Base-by-base conservation (phyloP, 2,797 vertebrate species). In the Sebastolobus altivelis region DNA sequence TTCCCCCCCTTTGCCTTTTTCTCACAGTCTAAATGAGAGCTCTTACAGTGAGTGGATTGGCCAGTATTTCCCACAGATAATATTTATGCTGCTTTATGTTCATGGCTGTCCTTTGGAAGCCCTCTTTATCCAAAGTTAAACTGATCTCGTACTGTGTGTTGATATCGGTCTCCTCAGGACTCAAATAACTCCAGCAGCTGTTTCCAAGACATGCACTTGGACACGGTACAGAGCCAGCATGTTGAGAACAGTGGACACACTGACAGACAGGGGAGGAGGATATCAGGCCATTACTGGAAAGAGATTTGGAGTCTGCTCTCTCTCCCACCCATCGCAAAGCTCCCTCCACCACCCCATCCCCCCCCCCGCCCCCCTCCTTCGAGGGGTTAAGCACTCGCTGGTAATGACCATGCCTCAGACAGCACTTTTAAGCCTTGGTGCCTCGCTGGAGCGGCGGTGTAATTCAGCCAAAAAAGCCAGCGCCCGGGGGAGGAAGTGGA, bases 401-500 rank as follows among this genome's bases (percentile, higher is more conserved):
- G 87, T 95, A 93, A 95, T 94, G 92, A 92, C 92, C 85, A 69
- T 87, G 87, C 88, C 87, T 91, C 91, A 92, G 90, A 92, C 91
- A 90, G 88, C 88, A 92, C 91, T 93, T 94, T 92, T 91, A 90
- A 89, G 91, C 88, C 86, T 80, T 37, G 79, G 80, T 91, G 88
- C 87, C 75, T 89, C 80, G 75, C 87, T 68, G 84, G 76, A 88
- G 87, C 89, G 73, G 29, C 70, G 70, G 67, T 91, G 85, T 91
- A 88, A 83, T 92, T 92, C 84, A 55, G 69, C 86, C 86, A 79
- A 82, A 86, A 71, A 81, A 90, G 85, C 81, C 88, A 85, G 82
- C 6, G 80, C 90, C 89, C 65, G 22, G 67, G 84, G 92, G 90
- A 88, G 74, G 49, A 77, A 88, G 77, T 72, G 75, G 82, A 88